Base-by-base conservation (phyloP, 2,888 invertebrate species). In the Artemia sinica region DNA sequence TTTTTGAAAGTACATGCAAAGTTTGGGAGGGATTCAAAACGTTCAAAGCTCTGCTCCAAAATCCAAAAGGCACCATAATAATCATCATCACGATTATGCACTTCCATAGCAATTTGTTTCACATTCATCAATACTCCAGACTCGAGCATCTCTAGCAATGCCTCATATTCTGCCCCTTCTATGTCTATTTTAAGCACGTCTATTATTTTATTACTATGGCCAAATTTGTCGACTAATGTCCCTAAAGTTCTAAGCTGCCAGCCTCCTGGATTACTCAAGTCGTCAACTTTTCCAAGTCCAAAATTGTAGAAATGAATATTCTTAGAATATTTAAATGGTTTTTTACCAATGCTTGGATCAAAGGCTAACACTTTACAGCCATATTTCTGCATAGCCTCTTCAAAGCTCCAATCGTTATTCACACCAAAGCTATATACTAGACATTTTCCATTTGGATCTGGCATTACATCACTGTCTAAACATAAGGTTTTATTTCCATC, bases 291-390 rank as follows among this genome's bases (percentile, higher is more conserved):
- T n/a, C 58, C 58, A 58, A 58, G 58, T 7, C 58, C 58, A 18
- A 14, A 58, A 8, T 58, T 14, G n/a, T 14, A 8, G 58, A 58
- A 58, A n/a, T 14, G n/a, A 14, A 58, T 58, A 18, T 58, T 58
- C 6, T 58, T 58, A 8, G 58, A 58, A 18, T 58, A 58, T 14
- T 14, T 14, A 58, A 58, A 58, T 14, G 58, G 14, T 14, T n/a
- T n/a, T 58, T 58, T 58, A 18, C 18, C 58, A n/a, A 58, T 58
- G 14, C 8, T 58, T 14, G 58, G 58, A 18, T 58, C 58, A 58
- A 58, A 58, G 14, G 58, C 58, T 14, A 58, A 58, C n/a, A 58
- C 58, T 58, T 58, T 58, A 8, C 58, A 58, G 58, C 58, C 58
- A 18, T 58, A 58, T 58, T 58, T 58, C 18, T 58, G n/a, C 58